These are phyloP conservation scores for Fopius arisanus DNA, from an alignment of 1,140 invertebrate species.

Conservation along the genomic window DNA sequence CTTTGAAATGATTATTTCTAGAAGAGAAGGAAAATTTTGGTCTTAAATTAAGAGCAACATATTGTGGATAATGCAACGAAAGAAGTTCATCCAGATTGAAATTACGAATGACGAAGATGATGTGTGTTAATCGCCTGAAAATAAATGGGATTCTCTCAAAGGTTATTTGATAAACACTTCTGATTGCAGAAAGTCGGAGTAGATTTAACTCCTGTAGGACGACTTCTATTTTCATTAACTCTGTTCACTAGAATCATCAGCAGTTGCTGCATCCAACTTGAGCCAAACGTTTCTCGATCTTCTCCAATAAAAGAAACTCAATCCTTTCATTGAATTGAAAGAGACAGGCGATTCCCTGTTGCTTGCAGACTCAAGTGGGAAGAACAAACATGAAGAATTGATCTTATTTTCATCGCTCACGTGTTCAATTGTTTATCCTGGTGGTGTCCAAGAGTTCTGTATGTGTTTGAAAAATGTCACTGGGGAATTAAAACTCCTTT, in stretches of 20 bases:
- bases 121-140: too few relatives aligned
- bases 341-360: not conserved
- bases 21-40: too few relatives aligned
- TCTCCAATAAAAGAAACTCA: not conserved
- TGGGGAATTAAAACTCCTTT: slow-evolving; percentile 7
- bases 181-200: not conserved
- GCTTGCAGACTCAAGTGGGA: not conserved
- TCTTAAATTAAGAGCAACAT: too few relatives aligned
- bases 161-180: not conserved
- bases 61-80: too few relatives aligned
- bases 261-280: not conserved
- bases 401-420: not conserved
- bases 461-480: not conserved
- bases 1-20: too few relatives aligned
- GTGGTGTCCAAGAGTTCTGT: not conserved
- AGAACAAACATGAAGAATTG: not conserved
- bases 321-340: not conserved
- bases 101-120: too few relatives aligned
- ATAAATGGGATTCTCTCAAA: not conserved
- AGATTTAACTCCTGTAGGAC: not conserved
- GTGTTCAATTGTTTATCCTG: not conserved
- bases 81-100: too few relatives aligned
- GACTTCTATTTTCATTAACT: not conserved
- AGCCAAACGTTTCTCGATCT: not conserved
- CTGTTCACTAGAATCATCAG: not conserved